Evolutionary conservation across 1,140 invertebrate genomes (phyloP), one percentile per base, ranked within the genome.

Genomic region (Bilobella aurantiaca): DNA sequence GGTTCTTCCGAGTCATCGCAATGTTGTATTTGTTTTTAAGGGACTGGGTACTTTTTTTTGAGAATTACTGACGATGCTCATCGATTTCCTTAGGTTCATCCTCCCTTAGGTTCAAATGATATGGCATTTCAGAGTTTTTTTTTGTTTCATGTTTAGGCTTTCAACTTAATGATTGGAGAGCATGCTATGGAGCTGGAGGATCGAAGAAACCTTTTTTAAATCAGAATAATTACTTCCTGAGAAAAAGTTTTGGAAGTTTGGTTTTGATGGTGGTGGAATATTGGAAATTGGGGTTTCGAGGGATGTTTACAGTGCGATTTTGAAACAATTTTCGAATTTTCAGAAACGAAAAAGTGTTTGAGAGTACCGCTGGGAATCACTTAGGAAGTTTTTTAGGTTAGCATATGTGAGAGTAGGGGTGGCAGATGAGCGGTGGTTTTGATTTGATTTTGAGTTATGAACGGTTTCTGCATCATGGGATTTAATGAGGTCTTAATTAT

Each of bases 401-500:
- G n/a, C n/a, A n/a, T n/a, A n/a, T n/a, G n/a, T n/a, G n/a, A n/a
- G n/a, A n/a, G n/a, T n/a, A n/a, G n/a, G n/a, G n/a, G n/a, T n/a
- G n/a, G n/a, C n/a, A n/a, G n/a, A n/a, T n/a, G n/a, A n/a, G n/a
- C n/a, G n/a, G n/a, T n/a, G n/a, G n/a, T n/a, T n/a, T n/a, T n/a
- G n/a, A n/a, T n/a, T n/a, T n/a, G n/a, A n/a, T n/a, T n/a, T n/a
- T n/a, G n/a, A n/a, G n/a, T n/a, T n/a, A 58, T 53, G 49, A 23
- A 42, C n/a, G 12, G 5, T 23, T 23, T 58, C 23, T 58, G 23
- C 57, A 58, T 30, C 3, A 21, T 28, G 12, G 29, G 57, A 27
- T 28, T 58, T 28, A 58, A 58, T 58, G 14, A 23, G 25, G 49
- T 16, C 49, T 53, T 53, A 53, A 53, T 53, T 53, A 53, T 53